Conservation (phyloP, 2,888 invertebrate genomes). For the Nowickia ferox region DNA sequence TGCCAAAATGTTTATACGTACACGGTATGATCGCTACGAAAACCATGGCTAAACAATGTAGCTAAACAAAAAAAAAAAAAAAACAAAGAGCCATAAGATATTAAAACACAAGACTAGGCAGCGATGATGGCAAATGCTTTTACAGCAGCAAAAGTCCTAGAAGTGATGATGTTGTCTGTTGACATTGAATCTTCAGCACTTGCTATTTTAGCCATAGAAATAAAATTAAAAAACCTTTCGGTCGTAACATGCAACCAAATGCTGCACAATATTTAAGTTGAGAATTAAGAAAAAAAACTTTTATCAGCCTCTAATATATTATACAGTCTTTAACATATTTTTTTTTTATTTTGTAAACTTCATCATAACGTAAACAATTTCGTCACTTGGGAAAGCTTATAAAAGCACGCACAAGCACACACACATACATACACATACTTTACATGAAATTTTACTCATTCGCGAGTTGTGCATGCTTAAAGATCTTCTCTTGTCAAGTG, state of each 20-base stretch:
- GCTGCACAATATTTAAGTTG: constrained; percentile 39
- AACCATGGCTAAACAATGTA: constrained; percentile 63
- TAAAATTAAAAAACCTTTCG: background rate
- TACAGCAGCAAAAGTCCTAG: constrained; percentile 32
- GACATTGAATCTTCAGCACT: constrained; percentile 70
- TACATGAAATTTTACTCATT: background rate
- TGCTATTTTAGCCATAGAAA: constrained; percentile 39
- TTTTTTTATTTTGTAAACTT: background rate
- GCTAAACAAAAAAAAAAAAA: constrained; percentile 3
- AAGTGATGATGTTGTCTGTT: constrained; percentile 66
- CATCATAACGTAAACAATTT: constrained; percentile 24
- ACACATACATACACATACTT: background rate
- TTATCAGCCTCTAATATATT: constrained; percentile 31
- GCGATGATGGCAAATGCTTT: constrained; percentile 16
- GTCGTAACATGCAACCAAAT: constrained; percentile 38
- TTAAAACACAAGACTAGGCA: constrained; percentile 31
- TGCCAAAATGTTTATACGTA: constrained; percentile 62
- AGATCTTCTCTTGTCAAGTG: constrained; percentile 69
- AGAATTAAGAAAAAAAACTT: constrained; percentile 20
- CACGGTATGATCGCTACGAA: constrained; percentile 68
- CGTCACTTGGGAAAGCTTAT: background rate
- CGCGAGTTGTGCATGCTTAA: constrained; percentile 27
- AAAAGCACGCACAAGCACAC: background rate
- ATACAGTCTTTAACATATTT: background rate
- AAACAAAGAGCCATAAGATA: constrained; percentile 32